Percentiles rank a stretch among this genome's conserved stretches.
phyloP scores from a whole-genome alignment of 2,113 vertebrate genomes.

The Lamprotornis superbus region DNA sequence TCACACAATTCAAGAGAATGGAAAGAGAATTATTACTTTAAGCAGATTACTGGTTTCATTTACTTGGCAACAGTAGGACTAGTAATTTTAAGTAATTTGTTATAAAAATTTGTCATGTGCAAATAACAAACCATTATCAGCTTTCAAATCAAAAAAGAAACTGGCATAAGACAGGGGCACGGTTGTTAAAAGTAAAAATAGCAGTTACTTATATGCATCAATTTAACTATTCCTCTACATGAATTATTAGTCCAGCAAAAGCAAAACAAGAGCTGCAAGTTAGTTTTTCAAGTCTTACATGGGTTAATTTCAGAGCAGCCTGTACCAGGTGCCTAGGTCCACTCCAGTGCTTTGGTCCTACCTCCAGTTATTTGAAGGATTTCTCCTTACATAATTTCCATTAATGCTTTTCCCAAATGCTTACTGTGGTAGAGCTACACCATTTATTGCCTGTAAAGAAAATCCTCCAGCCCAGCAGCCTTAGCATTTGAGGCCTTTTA shows the following conservation, averaged over 20 bases:
- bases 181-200: neutral
- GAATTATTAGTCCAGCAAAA: neutral
- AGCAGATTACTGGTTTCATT: neutral
- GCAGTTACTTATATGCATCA: neutral
- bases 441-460: neutral
- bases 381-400: conserved; percentile 32
- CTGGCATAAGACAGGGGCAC: neutral
- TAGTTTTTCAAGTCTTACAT: neutral
- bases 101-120: neutral
- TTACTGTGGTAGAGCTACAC: neutral
- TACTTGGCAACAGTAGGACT: neutral
- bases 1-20: neutral
- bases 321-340: neutral
- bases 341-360: neutral
- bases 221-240: neutral
- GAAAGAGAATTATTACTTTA: neutral
- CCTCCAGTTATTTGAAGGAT: neutral
- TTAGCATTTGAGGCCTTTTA: conserved; percentile 7
- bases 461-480: neutral
- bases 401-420: conserved; percentile 14
- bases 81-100: neutral
- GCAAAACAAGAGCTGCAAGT: neutral
- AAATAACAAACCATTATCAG: neutral
- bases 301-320: neutral
- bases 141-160: neutral